phyloP scores from a whole-genome alignment of 2,888 invertebrate species.

The Callyntrura sp. region DNA sequence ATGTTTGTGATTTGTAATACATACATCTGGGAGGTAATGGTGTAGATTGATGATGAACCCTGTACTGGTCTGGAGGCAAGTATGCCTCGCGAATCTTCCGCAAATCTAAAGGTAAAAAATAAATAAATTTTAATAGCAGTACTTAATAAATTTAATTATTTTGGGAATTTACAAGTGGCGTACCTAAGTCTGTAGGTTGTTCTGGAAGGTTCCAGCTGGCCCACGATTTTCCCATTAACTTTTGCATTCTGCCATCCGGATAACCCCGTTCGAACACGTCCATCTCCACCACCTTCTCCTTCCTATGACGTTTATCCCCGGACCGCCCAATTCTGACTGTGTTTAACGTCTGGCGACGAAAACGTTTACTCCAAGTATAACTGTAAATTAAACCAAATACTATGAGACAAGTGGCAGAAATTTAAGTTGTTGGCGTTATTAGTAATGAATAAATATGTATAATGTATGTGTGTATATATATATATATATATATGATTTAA shows the following conservation, averaged over 20 bases:
- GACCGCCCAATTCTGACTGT: conserved; percentile 71
- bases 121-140: neutral
- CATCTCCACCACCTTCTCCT: conserved; percentile 64
- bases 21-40: conserved; percentile 77
- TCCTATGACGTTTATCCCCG: conserved; percentile 68
- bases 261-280: conserved; percentile 46
- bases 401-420: neutral
- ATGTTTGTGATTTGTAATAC: neutral
- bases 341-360: conserved; percentile 70
- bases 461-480: too few species aligned
- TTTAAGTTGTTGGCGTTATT: neutral
- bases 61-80: conserved; percentile 69
- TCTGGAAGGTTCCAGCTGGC: conserved; percentile 80
- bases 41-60: conserved; percentile 56
- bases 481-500: too few species aligned
- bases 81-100: conserved; percentile 56
- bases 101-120: conserved; percentile 54
- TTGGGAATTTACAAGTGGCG: neutral
- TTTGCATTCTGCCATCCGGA: conserved; percentile 75
- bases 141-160: neutral
- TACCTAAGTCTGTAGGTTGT: conserved; percentile 78
- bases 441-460: neutral
- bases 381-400: neutral
- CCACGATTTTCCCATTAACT: conserved; percentile 80
- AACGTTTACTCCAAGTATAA: conserved; percentile 1